phyloP scores from a whole-genome alignment of 2,888 invertebrate species.

The Anthoptus insignis region DNA sequence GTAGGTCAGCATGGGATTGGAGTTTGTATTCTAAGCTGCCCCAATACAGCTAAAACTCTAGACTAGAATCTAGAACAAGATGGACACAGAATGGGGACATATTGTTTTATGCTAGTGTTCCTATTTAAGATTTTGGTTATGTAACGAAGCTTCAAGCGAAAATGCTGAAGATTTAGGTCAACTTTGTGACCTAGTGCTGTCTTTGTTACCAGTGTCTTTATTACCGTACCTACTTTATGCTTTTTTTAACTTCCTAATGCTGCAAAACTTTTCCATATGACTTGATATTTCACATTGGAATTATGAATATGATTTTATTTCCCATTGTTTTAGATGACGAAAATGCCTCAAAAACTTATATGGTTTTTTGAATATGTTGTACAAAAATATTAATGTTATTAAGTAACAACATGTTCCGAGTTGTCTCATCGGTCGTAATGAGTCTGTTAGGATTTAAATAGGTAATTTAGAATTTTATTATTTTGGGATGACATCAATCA shows the following conservation, averaged over 20 bases:
- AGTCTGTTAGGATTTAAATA: neutral
- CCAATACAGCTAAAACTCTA: no score
- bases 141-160: neutral
- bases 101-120: neutral
- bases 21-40: no score
- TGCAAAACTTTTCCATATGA: neutral
- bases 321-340: no score
- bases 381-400: no score
- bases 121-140: neutral
- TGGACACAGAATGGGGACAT: neutral
- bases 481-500: neutral
- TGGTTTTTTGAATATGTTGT: no score
- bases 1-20: no score
- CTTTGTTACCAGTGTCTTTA: slow-evolving; percentile 4
- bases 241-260: neutral
- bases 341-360: no score
- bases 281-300: no score
- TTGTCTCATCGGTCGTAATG: no score
- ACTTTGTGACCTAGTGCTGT: slow-evolving; percentile 4
- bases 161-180: slow-evolving; percentile 15
- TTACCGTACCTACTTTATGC: slow-evolving; percentile 3
- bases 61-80: neutral
- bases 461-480: neutral
- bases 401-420: no score
- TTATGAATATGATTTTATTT: no score